Evolutionary conservation across 2,797 vertebrate genomes (phyloP).

Genomic region (Hypotaenidia okinawae): DNA sequence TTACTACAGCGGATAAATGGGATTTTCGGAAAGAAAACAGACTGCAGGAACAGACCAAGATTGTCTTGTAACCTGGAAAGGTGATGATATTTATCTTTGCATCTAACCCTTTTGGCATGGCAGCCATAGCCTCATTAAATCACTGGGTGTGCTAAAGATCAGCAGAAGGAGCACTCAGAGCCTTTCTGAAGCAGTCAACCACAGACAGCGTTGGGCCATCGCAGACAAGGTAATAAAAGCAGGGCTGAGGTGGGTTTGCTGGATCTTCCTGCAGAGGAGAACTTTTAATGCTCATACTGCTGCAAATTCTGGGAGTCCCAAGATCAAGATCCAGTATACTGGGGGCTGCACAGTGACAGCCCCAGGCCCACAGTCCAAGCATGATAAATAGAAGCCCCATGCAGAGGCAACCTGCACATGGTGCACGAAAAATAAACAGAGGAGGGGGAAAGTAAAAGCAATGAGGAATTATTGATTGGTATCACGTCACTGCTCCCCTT

Average conservation of each 20-base stretch:
- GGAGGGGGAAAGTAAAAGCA: not conserved
- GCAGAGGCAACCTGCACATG: not conserved
- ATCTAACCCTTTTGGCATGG: not conserved
- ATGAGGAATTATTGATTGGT: fast-evolving
- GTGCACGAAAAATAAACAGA: not conserved
- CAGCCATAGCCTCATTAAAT: not conserved
- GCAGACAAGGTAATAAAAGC: not conserved
- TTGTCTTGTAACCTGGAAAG: not conserved
- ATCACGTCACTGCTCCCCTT: not conserved
- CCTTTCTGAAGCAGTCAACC: not conserved
- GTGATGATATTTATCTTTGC: not conserved
- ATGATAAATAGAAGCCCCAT: not conserved
- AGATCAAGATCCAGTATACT: not conserved
- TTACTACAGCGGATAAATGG: not conserved
- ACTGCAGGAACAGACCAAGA: not conserved
- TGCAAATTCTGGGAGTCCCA: not conserved
- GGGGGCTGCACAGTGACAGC: not conserved
- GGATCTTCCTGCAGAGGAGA: not conserved
- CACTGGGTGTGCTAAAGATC: not conserved
- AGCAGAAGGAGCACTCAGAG: not conserved
- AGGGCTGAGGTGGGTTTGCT: slow-evolving; percentile 3
- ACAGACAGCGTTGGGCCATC: not conserved
- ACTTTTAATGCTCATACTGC: not conserved
- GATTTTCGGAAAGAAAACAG: not conserved
- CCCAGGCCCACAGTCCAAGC: not conserved